A percentile compares a stretch with the other conserved stretches of the same genome.
Conservation (phyloP, 2,113 vertebrate genomes). For the Strix uralensis region DNA sequence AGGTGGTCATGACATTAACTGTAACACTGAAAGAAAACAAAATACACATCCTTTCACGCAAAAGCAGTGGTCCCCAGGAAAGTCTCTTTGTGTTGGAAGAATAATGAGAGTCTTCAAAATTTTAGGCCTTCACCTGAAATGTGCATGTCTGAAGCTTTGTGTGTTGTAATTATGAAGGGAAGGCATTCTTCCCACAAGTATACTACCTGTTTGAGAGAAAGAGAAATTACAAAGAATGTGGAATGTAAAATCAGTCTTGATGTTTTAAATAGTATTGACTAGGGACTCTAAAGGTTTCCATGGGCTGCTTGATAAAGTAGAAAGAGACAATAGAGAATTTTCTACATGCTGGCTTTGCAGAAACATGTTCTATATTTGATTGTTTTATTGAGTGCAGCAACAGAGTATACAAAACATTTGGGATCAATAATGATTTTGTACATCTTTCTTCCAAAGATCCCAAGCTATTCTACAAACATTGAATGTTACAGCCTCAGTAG, state of each 20-base stretch:
- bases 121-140: conserved; percentile 2
- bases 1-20: not conserved
- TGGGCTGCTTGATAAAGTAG: conserved; percentile 26
- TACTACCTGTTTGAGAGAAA: not conserved
- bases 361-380: conserved; percentile 35
- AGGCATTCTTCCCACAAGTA: conserved; percentile 14
- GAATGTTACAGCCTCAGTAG: not conserved
- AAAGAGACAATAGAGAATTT: conserved; percentile 48
- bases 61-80: not conserved
- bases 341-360: conserved; percentile 26
- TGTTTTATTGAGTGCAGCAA: conserved; percentile 25
- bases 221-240: conserved; percentile 11
- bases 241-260: conserved; percentile 28
- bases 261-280: conserved; percentile 49
- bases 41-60: not conserved
- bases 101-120: not conserved
- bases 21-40: not conserved
- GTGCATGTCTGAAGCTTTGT: not conserved
- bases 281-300: conserved; percentile 17
- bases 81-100: not conserved
- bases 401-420: conserved; percentile 40
- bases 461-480: not conserved
- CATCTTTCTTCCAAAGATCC: not conserved
- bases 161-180: conserved; percentile 13
- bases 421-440: conserved; percentile 34